A percentile compares a stretch with the other conserved stretches of the same genome.
These are phyloP conservation scores for Lutjanus erythropterus DNA, from an alignment of 2,113 vertebrate species.

Conservation along the genomic window DNA sequence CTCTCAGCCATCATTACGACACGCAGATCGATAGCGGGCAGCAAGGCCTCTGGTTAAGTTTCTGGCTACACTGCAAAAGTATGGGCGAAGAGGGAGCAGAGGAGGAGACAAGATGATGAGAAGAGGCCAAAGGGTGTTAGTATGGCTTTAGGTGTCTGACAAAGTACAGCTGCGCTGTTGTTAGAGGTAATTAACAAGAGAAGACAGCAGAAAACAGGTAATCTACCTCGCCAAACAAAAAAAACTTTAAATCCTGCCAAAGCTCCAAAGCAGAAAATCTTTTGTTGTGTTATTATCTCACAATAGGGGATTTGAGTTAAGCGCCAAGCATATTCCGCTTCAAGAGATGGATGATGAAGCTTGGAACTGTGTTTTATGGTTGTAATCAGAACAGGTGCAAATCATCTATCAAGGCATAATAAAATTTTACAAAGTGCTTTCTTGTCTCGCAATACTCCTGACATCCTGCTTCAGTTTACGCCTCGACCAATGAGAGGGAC, in stretches of 20 bases:
- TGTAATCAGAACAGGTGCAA: constrained; percentile 72
- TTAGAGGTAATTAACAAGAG: constrained; percentile 77
- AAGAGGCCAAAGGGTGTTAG: constrained; percentile 53
- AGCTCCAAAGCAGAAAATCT: constrained; percentile 55
- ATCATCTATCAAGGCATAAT: constrained; percentile 68
- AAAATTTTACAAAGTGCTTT: constrained; percentile 68
- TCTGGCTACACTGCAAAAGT: constrained; percentile 76
- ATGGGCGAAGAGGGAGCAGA: constrained; percentile 50
- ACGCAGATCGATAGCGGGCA: constrained; percentile 78
- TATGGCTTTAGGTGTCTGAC: constrained; percentile 62
- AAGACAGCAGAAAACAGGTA: constrained; percentile 61
- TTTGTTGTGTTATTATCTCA: constrained; percentile 67
- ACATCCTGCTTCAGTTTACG: constrained; percentile 63
- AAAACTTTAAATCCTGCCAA: constrained; percentile 61
- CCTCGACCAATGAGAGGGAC: constrained; percentile 50
- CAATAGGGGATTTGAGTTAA: constrained; percentile 64
- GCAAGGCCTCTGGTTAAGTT: constrained; percentile 69
- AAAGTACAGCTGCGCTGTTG: constrained; percentile 60
- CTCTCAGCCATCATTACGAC: constrained; percentile 85
- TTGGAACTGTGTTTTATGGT: constrained; percentile 59
- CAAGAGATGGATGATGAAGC: constrained; percentile 65
- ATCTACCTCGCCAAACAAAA: constrained; percentile 34
- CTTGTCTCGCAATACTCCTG: constrained; percentile 50
- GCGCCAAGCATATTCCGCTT: constrained; percentile 55
- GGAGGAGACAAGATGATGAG: constrained; percentile 57